Evolutionary conservation across 2,113 vertebrate species (phyloP), one percentile per base, ranked within the genome.

Genomic region (Pyrgilauda ruficollis): DNA sequence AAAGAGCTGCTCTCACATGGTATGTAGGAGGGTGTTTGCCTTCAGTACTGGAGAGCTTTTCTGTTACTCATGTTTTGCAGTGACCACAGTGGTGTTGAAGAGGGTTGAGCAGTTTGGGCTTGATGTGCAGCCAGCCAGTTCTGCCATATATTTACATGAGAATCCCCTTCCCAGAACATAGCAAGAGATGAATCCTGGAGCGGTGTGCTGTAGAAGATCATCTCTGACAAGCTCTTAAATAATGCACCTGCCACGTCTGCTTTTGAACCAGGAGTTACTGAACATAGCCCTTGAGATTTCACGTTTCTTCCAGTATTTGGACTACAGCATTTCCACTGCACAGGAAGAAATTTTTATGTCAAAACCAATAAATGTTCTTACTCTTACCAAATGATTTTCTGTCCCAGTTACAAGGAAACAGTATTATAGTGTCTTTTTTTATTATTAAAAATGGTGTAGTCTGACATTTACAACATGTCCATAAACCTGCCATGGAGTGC

Each of bases 181-280:
- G 49, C 19, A 86, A 63, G 78, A 50, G 70, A 74, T 76, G 84
- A 83, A 70, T 82, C 56, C 70, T 77, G 67, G 92, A 90, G 73
- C 75, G 85, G 22, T 67, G 35, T 95, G 80, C 93, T 92, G 86
- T 72, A 93, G 95, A 91, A 97, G 91, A 97, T 96, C 89, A 85
- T 97, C 90, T 96, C 96, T 97, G 97, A 97, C 97, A 98, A 97
- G 96, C 84, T 97, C 92, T 97, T 98, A 97, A 98, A 98, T 98
- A 98, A 98, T 97, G 95, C 87, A 97, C 86, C 74, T 95, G 82
- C 88, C 39, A 8, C 62, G 13, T 91, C 85, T 97, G 75, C 86
- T 96, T 96, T 90, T 94, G 89, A 98, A 96, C 93, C 56, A 74
- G 77, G 78, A 97, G 87, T 96, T 95, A 88, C 91, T 95, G 92